Percentiles rank a stretch among this genome's conserved stretches.
Evolutionary conservation across 2,113 vertebrate species (phyloP).

Genomic region (Tupaia tana): DNA sequence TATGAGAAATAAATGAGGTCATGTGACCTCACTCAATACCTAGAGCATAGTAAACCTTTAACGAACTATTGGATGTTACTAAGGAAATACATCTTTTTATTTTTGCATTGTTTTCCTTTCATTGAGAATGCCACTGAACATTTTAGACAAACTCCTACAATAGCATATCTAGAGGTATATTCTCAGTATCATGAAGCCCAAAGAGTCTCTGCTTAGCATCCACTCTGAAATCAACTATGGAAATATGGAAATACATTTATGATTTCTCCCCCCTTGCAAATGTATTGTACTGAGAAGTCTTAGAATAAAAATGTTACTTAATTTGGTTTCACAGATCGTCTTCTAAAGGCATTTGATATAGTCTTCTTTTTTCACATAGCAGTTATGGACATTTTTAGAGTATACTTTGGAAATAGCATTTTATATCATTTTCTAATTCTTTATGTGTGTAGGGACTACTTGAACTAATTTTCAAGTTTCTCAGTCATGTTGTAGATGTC

Average conservation of each 20-base stretch:
- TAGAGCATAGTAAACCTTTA: background rate
- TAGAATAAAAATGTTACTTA: background rate
- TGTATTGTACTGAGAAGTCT: background rate
- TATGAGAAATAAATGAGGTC: background rate
- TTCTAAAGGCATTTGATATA: background rate
- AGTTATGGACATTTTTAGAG: background rate
- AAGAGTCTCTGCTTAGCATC: background rate
- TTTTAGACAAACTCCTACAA: background rate
- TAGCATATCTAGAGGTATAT: background rate
- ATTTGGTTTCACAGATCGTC: background rate
- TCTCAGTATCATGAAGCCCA: background rate
- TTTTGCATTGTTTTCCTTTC: slow-evolving; percentile 34
- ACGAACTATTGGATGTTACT: background rate
- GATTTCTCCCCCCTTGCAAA: slow-evolving; percentile 23
- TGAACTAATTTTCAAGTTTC: background rate
- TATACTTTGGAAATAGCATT: background rate
- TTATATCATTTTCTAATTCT: background rate
- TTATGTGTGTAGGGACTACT: background rate
- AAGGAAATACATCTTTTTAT: background rate
- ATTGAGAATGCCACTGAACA: background rate
- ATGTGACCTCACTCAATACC: background rate
- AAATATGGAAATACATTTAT: background rate
- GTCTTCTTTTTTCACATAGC: background rate
- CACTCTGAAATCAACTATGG: slow-evolving; percentile 16
- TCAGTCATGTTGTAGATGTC: background rate